Evolutionary conservation across 2,888 invertebrate genomes (phyloP), one percentile per base, ranked within the genome.

Genomic region (Diaphora mendica): DNA sequence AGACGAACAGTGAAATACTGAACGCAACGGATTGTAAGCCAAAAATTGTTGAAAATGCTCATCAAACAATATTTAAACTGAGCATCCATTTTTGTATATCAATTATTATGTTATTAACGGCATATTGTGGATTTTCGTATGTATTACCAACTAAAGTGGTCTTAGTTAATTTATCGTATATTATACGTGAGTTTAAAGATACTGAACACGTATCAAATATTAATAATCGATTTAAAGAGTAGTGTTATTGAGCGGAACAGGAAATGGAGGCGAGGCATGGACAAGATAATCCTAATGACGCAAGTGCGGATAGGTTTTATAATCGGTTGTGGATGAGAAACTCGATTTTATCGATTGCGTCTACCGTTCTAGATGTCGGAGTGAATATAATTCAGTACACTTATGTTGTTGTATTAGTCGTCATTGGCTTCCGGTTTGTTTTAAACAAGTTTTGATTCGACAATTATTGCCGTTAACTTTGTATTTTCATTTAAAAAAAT

Each of bases 41-140:
- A 0, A 70, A 79, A 2, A 70, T 71, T 0, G 48, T 85, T 5
- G 42, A 13, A 0, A 76, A 67, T 42, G 75, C 73, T 0, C 85
- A 85, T 9, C 73, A 80, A 23, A 69, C 82, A 1, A 72, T 81
- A 0, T 59, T 79, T 0, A 82, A 75, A 30, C 11, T 83, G 0
- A 79, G 81, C 15, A 11, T 84, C 0, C 77, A 82, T 26, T 3
- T 87, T 1, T 83, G 83, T 26, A 62, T 85, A 1, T 79, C 82
- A 0, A 2, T 88, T 0, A 8, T 86, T 0, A 77, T 88, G 51
- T 33, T 84, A 3, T 35, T 89, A 2, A 75, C 82, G 1, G 74
- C 84, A 0, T 86, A 85, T 11, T 85, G 79, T 71, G 82, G 83
- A 0, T 80, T 81, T 15, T 82, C 86, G 0, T 85, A 79, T 64